A percentile compares a stretch with the other conserved stretches of the same genome.
Conservation (phyloP, 2,797 vertebrate species). For the Crenuchus spilurus region DNA sequence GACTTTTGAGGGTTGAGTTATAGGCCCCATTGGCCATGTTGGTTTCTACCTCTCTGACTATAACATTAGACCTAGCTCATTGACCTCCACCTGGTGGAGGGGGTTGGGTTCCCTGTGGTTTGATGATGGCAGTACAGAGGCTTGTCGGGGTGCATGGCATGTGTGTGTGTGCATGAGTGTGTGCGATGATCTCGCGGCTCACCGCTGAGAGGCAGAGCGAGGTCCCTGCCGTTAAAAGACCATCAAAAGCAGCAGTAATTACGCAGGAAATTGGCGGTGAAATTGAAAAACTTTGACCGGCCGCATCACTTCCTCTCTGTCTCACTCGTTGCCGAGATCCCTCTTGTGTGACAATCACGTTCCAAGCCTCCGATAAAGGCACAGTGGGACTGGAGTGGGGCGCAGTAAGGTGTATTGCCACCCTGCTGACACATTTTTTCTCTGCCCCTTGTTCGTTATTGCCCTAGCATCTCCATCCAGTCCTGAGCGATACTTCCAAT, state of each 20-base stretch:
- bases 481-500: conserved; percentile 49
- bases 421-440: conserved; percentile 51
- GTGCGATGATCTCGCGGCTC: conserved; percentile 57
- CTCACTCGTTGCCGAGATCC: conserved; percentile 52
- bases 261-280: conserved; percentile 86
- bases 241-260: conserved; percentile 85
- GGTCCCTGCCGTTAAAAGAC: conserved; percentile 81
- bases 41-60: conserved; percentile 38
- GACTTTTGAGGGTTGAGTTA: neutral
- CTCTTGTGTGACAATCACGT: conserved; percentile 70
- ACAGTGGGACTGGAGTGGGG: conserved; percentile 50
- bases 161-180: conserved; percentile 53
- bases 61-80: conserved; percentile 57
- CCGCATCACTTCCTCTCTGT: conserved; percentile 66
- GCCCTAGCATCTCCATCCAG: conserved; percentile 36
- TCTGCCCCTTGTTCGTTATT: conserved; percentile 45
- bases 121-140: conserved; percentile 70
- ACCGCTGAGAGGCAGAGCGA: conserved; percentile 63
- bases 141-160: conserved; percentile 65
- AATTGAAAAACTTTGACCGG: conserved; percentile 87
- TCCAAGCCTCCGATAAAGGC: conserved; percentile 63
- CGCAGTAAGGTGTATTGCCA: conserved; percentile 50
- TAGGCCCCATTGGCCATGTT: conserved; percentile 45
- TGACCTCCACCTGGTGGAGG: conserved; percentile 67
- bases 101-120: conserved; percentile 66